phyloP scores from a whole-genome alignment of 2,888 invertebrate species.

The Eupithecia subumbrata region DNA sequence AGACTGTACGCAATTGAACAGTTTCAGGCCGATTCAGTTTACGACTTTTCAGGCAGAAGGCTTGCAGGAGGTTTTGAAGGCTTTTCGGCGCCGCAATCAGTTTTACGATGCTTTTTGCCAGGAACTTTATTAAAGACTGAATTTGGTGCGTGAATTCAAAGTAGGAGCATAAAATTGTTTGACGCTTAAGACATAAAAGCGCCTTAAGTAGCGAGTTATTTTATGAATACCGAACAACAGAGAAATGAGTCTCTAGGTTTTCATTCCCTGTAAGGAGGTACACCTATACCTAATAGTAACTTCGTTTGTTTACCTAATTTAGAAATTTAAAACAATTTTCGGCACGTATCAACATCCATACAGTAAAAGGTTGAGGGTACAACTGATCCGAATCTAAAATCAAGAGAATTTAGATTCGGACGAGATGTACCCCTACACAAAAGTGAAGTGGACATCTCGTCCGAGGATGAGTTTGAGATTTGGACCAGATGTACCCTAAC shows the following conservation, averaged over 20 bases:
- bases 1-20: constrained; percentile 70
- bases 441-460: no score
- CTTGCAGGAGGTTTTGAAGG: constrained; percentile 42
- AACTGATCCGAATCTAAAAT: no score
- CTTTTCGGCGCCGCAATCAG: constrained; percentile 71
- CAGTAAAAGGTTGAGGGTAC: no score
- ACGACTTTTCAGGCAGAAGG: constrained; percentile 52
- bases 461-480: no score
- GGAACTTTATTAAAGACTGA: constrained; percentile 63
- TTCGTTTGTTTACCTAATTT: background rate
- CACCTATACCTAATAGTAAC: background rate
- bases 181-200: constrained; percentile 10
- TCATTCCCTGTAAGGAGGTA: background rate
- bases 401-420: no score
- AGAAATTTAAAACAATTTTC: background rate
- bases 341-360: background rate
- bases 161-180: constrained; percentile 23
- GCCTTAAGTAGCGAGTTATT: background rate
- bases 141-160: constrained; percentile 46
- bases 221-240: background rate
- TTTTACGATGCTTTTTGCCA: constrained; percentile 73
- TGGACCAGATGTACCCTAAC: no score
- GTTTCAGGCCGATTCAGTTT: constrained; percentile 73
- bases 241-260: background rate
- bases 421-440: no score